These are phyloP conservation scores for Xestia rhomboidea DNA, from an alignment of 2,888 invertebrate species.

Conservation along the genomic window DNA sequence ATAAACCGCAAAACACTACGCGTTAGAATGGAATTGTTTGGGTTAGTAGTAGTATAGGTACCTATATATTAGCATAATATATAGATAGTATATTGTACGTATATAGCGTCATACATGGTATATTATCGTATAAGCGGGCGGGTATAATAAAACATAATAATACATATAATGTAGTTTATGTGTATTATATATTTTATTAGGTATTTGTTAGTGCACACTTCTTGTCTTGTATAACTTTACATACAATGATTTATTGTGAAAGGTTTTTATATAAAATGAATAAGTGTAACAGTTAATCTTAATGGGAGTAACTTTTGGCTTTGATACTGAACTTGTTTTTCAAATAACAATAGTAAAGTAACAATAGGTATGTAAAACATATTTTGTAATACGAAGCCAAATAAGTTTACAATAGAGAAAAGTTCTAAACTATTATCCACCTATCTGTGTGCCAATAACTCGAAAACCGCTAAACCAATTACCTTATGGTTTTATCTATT, in stretches of 20 bases:
- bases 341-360: background rate
- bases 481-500: conserved; percentile 4
- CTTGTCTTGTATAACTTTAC: conserved; percentile 2
- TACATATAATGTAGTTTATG: too few relatives aligned
- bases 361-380: too few relatives aligned
- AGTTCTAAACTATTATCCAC: background rate
- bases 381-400: background rate
- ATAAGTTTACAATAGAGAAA: background rate
- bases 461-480: conserved; percentile 13
- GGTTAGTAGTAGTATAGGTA: conserved; percentile 59
- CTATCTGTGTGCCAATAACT: conserved; percentile 10
- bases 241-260: conserved; percentile 23
- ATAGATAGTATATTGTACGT: conserved; percentile 62
- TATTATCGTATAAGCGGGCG: too few relatives aligned
- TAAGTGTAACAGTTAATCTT: conserved; percentile 10
- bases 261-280: conserved; percentile 35
- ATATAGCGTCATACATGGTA: conserved; percentile 56
- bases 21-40: conserved; percentile 77
- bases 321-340: conserved; percentile 15
- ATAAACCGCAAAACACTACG: conserved; percentile 75
- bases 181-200: conserved; percentile 18
- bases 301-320: conserved; percentile 7
- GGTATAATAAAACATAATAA: too few relatives aligned
- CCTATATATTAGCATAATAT: conserved; percentile 62
- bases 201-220: conserved; percentile 6